Base-by-base conservation (phyloP, 64 coral and sea anemone genomes). In the Montipora efflorescens region DNA sequence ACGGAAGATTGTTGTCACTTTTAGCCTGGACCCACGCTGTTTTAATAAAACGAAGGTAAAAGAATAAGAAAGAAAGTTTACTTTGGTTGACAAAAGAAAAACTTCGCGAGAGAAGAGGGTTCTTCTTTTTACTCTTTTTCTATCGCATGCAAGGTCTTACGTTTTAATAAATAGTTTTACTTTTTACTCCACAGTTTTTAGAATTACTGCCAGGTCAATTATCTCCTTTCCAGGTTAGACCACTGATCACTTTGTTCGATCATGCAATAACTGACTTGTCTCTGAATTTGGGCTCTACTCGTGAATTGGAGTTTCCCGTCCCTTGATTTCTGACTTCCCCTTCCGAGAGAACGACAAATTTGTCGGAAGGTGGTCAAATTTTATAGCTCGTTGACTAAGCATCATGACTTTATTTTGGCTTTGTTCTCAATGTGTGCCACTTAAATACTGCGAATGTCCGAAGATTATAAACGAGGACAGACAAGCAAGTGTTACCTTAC, bases 1-100 rank as follows among this genome's bases (percentile, higher is more conserved):
- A 16, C 3, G 52, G 16, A 68, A 47, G 89, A 92, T 92, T 98
- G 6, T 57, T 57, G 11, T 8, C 6, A 57, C 53, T 57, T 57
- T 57, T 6, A 36, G 11, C 11, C 53, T 57, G 53, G 53, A 57
- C 53, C 53, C 53, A 57, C 11, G 11, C 53, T 84, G 59, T 22
- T 84, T 48, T 2, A 85, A 21, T 49, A 18, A 85, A 45, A 85
- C 15, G 7, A 28, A 86, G 9, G 5, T 7, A 15, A 21, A 18
- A 47, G 5, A 9, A 67, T 13, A 12, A 45, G 1, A 47, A 28
- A 8, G 8, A 47, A 25, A 11, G 25, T 45, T 14, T 43, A 77
- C 75, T 13, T 8, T 77, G 7, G 25, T 21, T 16, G 4, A 43
- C 16, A 14, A 51, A 15, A 47, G 11, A 83, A 83, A 67, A 46